Evolutionary conservation across 2,888 invertebrate genomes (phyloP).

Genomic region (Yponomeuta evonymella): DNA sequence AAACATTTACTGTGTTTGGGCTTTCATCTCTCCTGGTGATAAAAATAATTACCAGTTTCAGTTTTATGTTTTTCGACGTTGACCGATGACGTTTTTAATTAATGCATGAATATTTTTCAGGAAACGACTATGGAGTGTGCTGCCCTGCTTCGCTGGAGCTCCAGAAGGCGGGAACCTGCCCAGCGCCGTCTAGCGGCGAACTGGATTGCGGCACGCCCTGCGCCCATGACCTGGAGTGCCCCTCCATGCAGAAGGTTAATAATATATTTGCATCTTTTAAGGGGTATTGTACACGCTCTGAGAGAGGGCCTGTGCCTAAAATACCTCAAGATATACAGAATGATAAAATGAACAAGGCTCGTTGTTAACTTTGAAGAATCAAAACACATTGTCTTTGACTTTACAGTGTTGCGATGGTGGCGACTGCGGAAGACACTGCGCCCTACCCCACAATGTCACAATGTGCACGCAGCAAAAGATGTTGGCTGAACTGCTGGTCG

Average conservation of each 20-base stretch:
- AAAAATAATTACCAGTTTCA: no score
- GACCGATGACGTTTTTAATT: background rate
- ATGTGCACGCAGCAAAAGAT: slow-evolving; percentile 87
- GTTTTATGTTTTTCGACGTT: no score
- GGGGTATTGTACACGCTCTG: no score
- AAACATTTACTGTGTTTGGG: no score
- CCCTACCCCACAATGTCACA: slow-evolving; percentile 85
- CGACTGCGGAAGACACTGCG: slow-evolving; percentile 84
- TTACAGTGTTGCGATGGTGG: slow-evolving; percentile 81
- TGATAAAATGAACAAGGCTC: no score
- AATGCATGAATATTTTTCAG: slow-evolving; percentile 36
- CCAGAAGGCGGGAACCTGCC: slow-evolving; percentile 87
- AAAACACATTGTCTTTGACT: no score
- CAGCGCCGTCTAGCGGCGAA: slow-evolving; percentile 57
- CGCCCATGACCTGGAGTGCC: slow-evolving; percentile 87
- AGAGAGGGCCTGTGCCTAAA: no score
- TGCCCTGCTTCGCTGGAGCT: slow-evolving; percentile 86
- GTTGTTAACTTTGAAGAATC: no score
- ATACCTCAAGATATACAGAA: no score
- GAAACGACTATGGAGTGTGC: slow-evolving; percentile 92
- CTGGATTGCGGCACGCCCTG: slow-evolving; percentile 80
- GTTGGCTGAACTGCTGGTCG: slow-evolving; percentile 83
- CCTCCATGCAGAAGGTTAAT: slow-evolving; percentile 80
- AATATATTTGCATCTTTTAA: no score
- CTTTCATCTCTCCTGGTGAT: no score